Evolutionary conservation across 2,113 vertebrate species (phyloP).

Genomic region (Poicephalus gulielmi): DNA sequence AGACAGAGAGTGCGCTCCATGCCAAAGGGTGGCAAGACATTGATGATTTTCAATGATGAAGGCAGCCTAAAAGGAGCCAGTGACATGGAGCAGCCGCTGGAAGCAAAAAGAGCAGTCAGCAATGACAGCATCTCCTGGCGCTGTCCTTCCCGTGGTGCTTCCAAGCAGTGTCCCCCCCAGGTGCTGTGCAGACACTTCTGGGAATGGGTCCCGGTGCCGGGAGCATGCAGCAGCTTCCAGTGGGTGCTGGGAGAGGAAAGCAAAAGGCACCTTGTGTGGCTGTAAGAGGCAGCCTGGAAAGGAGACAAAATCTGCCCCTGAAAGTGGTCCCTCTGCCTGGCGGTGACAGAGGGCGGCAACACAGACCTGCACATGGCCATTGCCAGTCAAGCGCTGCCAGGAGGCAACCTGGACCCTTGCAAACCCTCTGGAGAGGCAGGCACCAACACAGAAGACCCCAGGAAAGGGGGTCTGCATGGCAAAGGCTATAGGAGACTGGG

Average conservation of each 20-base stretch:
- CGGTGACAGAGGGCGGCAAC: background rate
- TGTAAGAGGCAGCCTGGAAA: background rate
- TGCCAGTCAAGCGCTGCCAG: background rate
- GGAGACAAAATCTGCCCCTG: accelerated
- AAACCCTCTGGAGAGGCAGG: background rate
- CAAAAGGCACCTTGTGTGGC: background rate
- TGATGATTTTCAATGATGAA: background rate
- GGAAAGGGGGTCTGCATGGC: background rate
- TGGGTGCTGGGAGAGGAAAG: background rate
- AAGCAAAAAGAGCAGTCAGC: background rate
- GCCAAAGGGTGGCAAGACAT: accelerated
- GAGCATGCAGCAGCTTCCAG: accelerated
- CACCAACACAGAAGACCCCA: background rate
- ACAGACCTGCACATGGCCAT: background rate
- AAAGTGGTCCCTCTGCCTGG: background rate
- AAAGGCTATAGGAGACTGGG: background rate
- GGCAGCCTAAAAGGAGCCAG: background rate
- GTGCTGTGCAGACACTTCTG: background rate
- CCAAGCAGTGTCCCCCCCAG: background rate
- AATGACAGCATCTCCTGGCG: background rate
- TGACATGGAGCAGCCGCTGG: background rate
- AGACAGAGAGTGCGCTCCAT: background rate
- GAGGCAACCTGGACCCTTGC: background rate
- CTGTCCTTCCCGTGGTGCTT: accelerated
- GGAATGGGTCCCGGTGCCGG: background rate